Base-by-base conservation (phyloP, 2,113 vertebrate species). In the Cettia cetti region DNA sequence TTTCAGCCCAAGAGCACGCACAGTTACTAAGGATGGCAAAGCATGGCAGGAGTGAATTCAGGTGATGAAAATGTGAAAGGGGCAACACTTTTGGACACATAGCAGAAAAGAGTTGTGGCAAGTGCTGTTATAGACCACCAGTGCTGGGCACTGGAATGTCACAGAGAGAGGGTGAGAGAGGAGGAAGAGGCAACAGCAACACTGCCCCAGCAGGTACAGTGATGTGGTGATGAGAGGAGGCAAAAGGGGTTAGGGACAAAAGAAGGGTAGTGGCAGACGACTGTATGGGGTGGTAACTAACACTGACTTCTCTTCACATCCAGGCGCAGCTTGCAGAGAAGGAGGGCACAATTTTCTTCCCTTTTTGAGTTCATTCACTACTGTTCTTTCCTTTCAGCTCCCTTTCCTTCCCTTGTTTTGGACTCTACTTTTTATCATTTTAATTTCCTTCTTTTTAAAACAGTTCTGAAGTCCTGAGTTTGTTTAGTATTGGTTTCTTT, bases 311-410 rank as follows among this genome's bases (percentile, higher is more conserved):
- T 50, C 42, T 74, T 24, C 53, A 49, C 9, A 65, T 19, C n/a
- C 40, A 15, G 45, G n/a, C 1, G 2, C 18, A 45, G 57, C 28
- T 59, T 0, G 0, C 33, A 26, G 28, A 57, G 42, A 59, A 86
- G 60, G 10, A 84, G 30, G 12, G 15, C 47, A 63, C 0, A 1
- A 2, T 26, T 77, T 77, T 53, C 80, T n/a, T n/a, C n/a, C n/a
- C n/a, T 37, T 68, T 50, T 27, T 23, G 10, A 72, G 7, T 76
- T 72, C 7, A 11, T 79, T 75, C 4, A 2, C 26, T 75, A 11
- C 33, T 26, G 6, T 22, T 86, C 35, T 60, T 82, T 44, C 37
- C n/a, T 35, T n/a, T 56, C 57, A 69, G 6, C 10, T 82, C 14
- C 18, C 11, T 35, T 24, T 80, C 37, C 35, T 66, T 42, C 19